A percentile compares a stretch with the other conserved stretches of the same genome.
Evolutionary conservation across 2,888 invertebrate species (phyloP).

Genomic region (Octonoba sinensis): DNA sequence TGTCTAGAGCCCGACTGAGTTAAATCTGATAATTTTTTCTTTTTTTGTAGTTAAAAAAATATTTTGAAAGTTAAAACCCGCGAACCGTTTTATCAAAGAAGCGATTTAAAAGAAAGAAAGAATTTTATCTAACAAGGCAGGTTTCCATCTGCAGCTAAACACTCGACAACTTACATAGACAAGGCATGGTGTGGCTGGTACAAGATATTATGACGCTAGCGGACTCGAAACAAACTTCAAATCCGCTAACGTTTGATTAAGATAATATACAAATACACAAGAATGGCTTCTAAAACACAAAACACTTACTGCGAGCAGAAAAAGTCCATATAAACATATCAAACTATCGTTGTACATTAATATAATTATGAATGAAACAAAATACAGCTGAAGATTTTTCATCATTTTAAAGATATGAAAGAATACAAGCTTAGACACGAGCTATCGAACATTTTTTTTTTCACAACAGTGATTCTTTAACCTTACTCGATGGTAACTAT

Average conservation of each 20-base stretch:
- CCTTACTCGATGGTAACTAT: no score
- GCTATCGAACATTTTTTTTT: no score
- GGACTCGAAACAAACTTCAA: conserved; percentile 43
- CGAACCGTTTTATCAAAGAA: conserved; percentile 1
- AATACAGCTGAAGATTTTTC: no score
- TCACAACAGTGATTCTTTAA: no score
- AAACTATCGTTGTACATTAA: no score
- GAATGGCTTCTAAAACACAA: no score
- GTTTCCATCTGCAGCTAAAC: conserved; percentile 65
- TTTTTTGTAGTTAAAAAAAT: conserved; percentile 2
- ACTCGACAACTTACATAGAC: conserved; percentile 53
- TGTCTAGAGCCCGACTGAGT: conserved; percentile 11
- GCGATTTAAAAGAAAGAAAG: conserved; percentile 28
- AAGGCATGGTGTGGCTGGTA: conserved; percentile 62
- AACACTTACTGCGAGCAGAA: no score
- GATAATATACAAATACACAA: conserved; percentile 11
- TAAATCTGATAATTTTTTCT: background rate
- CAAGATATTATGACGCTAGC: conserved; percentile 15
- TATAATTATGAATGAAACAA: no score
- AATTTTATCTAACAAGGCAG: conserved; percentile 60
- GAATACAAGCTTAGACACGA: no score
- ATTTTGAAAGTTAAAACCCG: background rate
- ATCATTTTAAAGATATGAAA: no score
- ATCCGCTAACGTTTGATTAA: conserved; percentile 49
- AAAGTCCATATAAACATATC: no score